Evolutionary conservation across 2,888 invertebrate genomes (phyloP).

Genomic region (Nomada goodeniana): DNA sequence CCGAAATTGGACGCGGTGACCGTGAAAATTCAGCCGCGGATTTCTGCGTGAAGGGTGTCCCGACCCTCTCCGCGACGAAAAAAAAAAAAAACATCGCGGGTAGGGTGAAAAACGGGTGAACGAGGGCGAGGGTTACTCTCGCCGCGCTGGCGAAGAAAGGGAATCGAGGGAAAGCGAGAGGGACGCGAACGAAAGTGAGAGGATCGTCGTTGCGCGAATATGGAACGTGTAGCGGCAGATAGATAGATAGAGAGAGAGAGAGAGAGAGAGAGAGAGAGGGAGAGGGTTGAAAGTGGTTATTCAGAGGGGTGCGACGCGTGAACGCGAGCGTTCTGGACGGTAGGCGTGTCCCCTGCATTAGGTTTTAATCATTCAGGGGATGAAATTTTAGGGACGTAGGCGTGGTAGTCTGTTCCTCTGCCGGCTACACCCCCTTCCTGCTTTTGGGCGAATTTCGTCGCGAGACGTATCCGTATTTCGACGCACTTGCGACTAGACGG

Average conservation of each 20-base stretch:
- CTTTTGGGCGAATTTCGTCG: constrained; percentile 58
- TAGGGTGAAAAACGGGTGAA: constrained; percentile 15
- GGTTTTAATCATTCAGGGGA: constrained; percentile 84
- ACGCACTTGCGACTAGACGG: constrained; percentile 7
- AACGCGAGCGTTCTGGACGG: constrained; percentile 54
- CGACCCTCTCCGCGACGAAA: constrained; percentile 24
- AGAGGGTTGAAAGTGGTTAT: constrained; percentile 29
- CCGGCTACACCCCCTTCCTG: constrained; percentile 83
- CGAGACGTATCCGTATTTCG: constrained; percentile 23
- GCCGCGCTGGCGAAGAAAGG: constrained; percentile 4
- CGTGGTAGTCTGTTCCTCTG: constrained; percentile 83
- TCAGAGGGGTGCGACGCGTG: constrained; percentile 36
- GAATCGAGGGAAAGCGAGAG: constrained; percentile 22
- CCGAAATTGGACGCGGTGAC: constrained; percentile 79
- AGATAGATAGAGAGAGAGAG: no score
- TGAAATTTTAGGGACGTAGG: constrained; percentile 83
- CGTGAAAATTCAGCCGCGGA: constrained; percentile 77
- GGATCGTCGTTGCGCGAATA: constrained; percentile 42
- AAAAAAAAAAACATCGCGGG: constrained; percentile 21
- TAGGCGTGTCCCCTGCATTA: constrained; percentile 84
- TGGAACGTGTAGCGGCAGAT: neutral
- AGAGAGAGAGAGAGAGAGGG: neutral
- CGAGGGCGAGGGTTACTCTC: constrained; percentile 3
- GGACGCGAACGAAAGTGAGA: constrained; percentile 29
- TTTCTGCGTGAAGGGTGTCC: constrained; percentile 64